Evolutionary conservation across 2,888 invertebrate genomes (phyloP), one percentile per base, ranked within the genome.

Genomic region (Cryptocephalus moraei): DNA sequence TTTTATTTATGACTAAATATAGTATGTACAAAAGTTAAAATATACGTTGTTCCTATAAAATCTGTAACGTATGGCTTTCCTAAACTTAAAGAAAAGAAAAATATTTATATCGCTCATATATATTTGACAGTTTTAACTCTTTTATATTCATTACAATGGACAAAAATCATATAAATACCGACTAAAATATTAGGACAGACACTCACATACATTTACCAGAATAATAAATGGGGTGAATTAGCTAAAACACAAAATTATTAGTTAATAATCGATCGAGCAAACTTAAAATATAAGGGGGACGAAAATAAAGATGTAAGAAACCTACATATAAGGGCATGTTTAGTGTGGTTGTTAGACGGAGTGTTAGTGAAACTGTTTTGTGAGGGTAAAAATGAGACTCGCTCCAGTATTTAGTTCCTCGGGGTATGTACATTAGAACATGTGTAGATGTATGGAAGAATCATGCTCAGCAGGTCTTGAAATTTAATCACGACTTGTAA

Each of bases 21-120:
- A 44, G 50, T 57, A 57, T 58, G 51, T 58, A 58, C 58, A 58
- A 58, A 58, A 56, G 53, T 52, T 56, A 53, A 46, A 54, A 49
- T 49, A 49, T 53, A 54, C 52, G 54, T 56, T 54, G 53, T 55
- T 57, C 50, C 52, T 55, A 55, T 52, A 50, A 50, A 52, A 57
- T 56, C 49, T 56, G 51, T 54, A 56, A 55, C 49, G 52, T 57
- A 57, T 58, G 58, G 58, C 58, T 58, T 53, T 52, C 43, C 43
- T 46, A 44, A 44, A 51, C 47, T 39, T 48, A 22, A 22, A 22
- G 22, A 48, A 52, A 52, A 51, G 44, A 51, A 49, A 47, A 46
- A 48, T 45, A 45, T 47, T 41, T 44, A 50, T 38, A 22, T 33
- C 40, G 32, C 32, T 48, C 44, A 49, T 33, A 49, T 41, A 51